A percentile compares a stretch with the other conserved stretches of the same genome.
phyloP scores from a whole-genome alignment of 2,797 vertebrate species.

The Falco novaeseelandiae region DNA sequence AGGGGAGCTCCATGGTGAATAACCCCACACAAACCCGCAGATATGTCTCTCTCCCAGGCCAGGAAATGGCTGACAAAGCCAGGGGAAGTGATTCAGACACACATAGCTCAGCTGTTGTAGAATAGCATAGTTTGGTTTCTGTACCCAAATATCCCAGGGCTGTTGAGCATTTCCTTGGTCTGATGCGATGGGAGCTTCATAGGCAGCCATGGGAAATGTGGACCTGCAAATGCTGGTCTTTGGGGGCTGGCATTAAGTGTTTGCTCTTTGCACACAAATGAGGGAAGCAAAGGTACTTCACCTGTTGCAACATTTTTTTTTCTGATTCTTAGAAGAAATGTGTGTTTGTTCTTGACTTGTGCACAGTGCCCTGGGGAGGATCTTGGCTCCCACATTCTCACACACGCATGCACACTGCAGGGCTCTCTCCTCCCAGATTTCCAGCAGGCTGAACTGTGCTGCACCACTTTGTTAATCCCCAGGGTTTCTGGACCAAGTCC shows the following conservation, averaged over 20 bases:
- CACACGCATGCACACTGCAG: not conserved
- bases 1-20: fast-evolving
- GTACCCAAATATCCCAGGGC: not conserved
- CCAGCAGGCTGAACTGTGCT: not conserved
- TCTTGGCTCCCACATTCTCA: not conserved
- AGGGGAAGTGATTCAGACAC: not conserved
- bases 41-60: not conserved
- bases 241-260: no score
- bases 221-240: not conserved
- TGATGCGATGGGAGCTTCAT: not conserved
- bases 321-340: not conserved
- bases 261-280: not conserved
- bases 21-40: not conserved
- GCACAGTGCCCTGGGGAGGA: not conserved
- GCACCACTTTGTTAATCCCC: not conserved
- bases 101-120: not conserved
- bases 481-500: not conserved
- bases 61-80: not conserved
- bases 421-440: not conserved
- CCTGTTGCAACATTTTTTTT: not conserved
- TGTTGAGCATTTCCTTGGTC: not conserved
- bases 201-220: not conserved
- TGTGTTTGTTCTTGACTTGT: not conserved
- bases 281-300: not conserved
- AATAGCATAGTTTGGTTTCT: not conserved